These are phyloP conservation scores for Zosterops japonicus DNA, from an alignment of 2,113 vertebrate species.

Conservation along the genomic window DNA sequence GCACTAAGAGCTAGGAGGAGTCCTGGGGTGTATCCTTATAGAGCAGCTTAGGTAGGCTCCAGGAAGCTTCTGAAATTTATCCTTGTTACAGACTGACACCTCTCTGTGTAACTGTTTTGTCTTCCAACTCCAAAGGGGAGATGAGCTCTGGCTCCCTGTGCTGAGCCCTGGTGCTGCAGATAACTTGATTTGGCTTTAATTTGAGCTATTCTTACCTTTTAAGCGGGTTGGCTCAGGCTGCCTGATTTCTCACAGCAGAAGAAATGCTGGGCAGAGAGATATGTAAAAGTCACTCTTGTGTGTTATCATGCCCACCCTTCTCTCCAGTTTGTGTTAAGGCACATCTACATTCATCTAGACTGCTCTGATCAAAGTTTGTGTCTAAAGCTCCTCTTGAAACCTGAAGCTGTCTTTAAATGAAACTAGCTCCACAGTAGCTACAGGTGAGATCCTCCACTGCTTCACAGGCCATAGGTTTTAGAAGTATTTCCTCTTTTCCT, in stretches of 20 bases:
- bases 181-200: not conserved
- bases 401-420: not conserved
- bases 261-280: not conserved
- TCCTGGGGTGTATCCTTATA: not conserved
- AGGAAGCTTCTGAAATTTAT: not conserved
- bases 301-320: not conserved
- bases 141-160: not conserved
- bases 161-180: not conserved
- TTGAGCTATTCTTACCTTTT: slow-evolving; percentile 3
- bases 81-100: not conserved
- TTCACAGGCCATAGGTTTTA: not conserved
- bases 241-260: not conserved
- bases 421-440: not conserved
- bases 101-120: not conserved
- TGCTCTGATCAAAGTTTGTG: not conserved
- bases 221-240: not conserved
- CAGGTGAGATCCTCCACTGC: not conserved
- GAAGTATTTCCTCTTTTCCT: slow-evolving; percentile 2
- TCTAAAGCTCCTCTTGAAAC: not conserved
- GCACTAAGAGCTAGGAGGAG: not conserved
- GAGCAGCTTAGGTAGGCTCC: not conserved
- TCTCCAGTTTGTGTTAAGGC: not conserved
- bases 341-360: not conserved
- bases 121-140: not conserved
- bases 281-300: not conserved